These are phyloP conservation scores for Hoplias malabaricus DNA, from an alignment of 2,113 vertebrate genomes.

Conservation along the genomic window DNA sequence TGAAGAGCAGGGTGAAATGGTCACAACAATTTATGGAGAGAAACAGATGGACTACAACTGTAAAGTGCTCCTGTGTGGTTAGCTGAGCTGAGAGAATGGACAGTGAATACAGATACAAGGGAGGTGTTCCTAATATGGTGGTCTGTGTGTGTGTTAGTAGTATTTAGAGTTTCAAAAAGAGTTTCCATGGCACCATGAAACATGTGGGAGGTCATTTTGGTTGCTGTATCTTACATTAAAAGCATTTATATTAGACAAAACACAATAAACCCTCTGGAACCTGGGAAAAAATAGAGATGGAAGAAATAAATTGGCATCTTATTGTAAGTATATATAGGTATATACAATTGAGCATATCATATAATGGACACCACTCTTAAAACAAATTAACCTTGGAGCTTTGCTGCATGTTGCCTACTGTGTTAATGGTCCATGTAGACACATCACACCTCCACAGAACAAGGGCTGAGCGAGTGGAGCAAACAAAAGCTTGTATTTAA, in stretches of 20 bases:
- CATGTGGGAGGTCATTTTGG: too few relatives aligned
- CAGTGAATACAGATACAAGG: too few relatives aligned
- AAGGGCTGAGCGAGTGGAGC: background rate
- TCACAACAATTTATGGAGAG: too few relatives aligned
- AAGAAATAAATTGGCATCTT: background rate
- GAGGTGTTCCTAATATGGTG: too few relatives aligned
- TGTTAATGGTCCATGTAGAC: background rate
- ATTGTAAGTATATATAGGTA: background rate
- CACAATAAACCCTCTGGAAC: background rate
- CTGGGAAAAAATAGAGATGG: background rate
- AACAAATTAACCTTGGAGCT: background rate
- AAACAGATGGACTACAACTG: too few relatives aligned
- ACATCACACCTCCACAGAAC: conserved; percentile 18
- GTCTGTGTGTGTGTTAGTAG: too few relatives aligned
- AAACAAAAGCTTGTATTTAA: conserved; percentile 29
- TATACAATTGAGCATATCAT: background rate
- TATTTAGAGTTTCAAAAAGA: too few relatives aligned
- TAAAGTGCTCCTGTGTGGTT: too few relatives aligned
- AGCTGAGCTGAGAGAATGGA: too few relatives aligned
- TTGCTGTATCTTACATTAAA: background rate
- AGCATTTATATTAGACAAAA: background rate
- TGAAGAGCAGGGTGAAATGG: too few relatives aligned
- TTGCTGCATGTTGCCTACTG: background rate
- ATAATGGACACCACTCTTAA: background rate
- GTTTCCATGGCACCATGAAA: too few relatives aligned